These are phyloP conservation scores for Euura saliciscinereae DNA, from an alignment of 1,140 invertebrate genomes.

Conservation along the genomic window DNA sequence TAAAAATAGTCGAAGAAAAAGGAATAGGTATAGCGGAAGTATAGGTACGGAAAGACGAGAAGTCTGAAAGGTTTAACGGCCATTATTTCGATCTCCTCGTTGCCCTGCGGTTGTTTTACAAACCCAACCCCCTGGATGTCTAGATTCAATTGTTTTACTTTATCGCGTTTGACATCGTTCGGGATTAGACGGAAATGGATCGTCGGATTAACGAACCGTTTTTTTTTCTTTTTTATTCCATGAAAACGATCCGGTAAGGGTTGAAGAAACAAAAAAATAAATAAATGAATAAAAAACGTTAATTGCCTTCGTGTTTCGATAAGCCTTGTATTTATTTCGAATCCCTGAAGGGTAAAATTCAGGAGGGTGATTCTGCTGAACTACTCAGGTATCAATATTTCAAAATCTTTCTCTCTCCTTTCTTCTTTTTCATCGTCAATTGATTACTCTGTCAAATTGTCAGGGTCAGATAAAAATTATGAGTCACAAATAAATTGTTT, in stretches of 20 bases:
- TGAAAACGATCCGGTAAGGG: too few relatives aligned
- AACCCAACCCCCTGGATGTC: neutral
- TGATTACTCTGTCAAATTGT: neutral
- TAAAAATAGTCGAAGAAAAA: neutral
- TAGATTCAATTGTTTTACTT: conserved; percentile 3
- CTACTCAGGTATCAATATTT: too few relatives aligned
- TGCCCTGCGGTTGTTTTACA: neutral
- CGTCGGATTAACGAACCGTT: neutral
- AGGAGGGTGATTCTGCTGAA: neutral
- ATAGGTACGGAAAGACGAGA: neutral
- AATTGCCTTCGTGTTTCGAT: neutral
- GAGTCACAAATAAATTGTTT: conserved; percentile 6
- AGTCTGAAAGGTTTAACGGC: conserved; percentile 2
- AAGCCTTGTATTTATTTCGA: neutral
- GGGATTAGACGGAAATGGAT: neutral
- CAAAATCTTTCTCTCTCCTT: too few relatives aligned
- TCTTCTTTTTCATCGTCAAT: too few relatives aligned
- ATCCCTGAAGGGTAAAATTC: neutral
- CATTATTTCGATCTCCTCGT: conserved; percentile 3
- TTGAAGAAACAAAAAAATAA: neutral
- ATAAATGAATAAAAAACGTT: neutral
- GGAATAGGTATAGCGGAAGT: neutral
- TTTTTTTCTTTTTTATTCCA: neutral
- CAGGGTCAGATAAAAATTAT: neutral
- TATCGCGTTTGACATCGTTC: neutral